Evolutionary conservation across 2,113 vertebrate genomes (phyloP), one percentile per base, ranked within the genome.

Genomic region (Lathamus discolor): DNA sequence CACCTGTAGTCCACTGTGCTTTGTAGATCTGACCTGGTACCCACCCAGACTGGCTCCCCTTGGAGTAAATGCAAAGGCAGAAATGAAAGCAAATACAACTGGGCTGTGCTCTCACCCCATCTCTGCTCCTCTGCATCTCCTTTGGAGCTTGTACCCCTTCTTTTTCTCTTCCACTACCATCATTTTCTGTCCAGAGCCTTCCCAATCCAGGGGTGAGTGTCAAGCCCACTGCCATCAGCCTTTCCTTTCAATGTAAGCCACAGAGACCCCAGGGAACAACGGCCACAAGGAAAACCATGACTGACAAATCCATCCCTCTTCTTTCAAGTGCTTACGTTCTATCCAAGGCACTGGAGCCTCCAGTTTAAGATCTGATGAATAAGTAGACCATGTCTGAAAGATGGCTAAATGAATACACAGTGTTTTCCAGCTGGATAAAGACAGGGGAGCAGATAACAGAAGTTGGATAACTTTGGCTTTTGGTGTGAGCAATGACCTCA

Each of bases 391-490:
- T 43, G 18, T 27, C 76, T 88, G 75, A 59, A 54, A 72, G 92
- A 43, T 72, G 83, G 20, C 13, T 80, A n/a, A 92, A 92, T 48
- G 73, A 88, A 91, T 24, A 81, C 73, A 15, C 52, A 41, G 62
- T 1, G 15, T 22, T 89, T 87, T 59, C 63, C 81, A 88, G 74
- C 52, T 69, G 91, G 24, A 49, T 52, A 82, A 83, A 76, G 81
- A 57, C 93, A 95, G 78, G 49, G 14, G 31, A 95, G 59, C 59
- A 87, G 92, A 93, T 75, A 97, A 92, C 82, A 33, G 85, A 72
- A 51, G 75, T 0, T 77, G 57, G 43, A 83, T 74, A 85, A n/a
- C 49, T 90, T 82, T 70, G 84, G 52, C 29, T 93, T 92, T 92
- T 52, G 74, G 67, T 88, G 79, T 52, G 72, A 96, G 89, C 75